Evolutionary conservation across 2,113 vertebrate genomes (phyloP), one percentile per base, ranked within the genome.

Genomic region (Catagonus wagneri): DNA sequence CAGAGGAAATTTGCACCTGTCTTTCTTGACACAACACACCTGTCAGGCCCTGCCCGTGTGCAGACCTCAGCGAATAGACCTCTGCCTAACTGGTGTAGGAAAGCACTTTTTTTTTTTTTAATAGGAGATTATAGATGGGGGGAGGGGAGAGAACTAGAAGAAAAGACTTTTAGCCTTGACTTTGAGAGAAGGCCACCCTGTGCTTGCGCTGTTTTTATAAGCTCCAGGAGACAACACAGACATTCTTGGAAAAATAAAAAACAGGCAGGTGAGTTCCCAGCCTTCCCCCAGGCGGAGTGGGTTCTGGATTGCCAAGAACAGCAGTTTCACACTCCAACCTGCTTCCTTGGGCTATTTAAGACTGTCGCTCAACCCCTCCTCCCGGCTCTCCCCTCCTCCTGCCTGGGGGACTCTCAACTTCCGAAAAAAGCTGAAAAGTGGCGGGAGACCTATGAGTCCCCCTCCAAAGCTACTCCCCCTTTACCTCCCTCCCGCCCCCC

Each of bases 21-120:
- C 99, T 99, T 98, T 99, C 98, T 98, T 98, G 98, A 99, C 99
- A 98, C 98, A 98, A 96, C 99, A 99, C 98, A 99, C 99, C 99
- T 99, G 99, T 99, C 99, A 98, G 97, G 94, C 97, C 97, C 96
- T 79, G 98, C 96, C 99, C 98, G 93, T 66, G 98, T 97, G 96
- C 97, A 98, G 79, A 97, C 34, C 76, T 97, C 29, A 39, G 93
- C 92, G 86, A 52, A 81, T 0, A 6, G 97, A 93, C 85, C 93
- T 98, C 95, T 66, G 96, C 76, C 95, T 96, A 95, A 71, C 76
- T 94, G 91, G 95, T 92, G 94, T 85, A 95, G 95, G 91, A 96
- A 91, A 96, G 94, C 86, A 96, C 96, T 93, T 54, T 81, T 92
- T 63, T 65, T 56, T 84, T 66, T 79, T 44, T 68, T 39, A 66